Percentiles rank a stretch among this genome's conserved stretches.
Conservation (phyloP, 2,113 vertebrate genomes). For the Chaenocephalus aceratus region DNA sequence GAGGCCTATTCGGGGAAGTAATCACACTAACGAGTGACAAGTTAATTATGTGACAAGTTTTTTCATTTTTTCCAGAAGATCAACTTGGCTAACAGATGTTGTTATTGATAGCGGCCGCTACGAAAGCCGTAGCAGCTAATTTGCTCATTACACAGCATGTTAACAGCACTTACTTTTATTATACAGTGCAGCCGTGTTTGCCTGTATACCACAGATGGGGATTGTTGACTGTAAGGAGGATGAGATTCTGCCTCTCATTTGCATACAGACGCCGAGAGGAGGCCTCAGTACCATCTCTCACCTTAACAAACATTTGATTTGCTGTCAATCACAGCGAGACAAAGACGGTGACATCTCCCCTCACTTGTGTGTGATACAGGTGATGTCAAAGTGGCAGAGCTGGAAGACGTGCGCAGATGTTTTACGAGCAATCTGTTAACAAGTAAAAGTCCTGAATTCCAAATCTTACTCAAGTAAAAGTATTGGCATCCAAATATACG, state of each 20-base stretch:
- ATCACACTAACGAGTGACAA: slow-evolving; percentile 84
- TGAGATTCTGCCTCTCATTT: slow-evolving; percentile 19
- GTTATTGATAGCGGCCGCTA: slow-evolving; percentile 61
- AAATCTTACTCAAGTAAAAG: too few species aligned
- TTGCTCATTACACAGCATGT: slow-evolving; percentile 58
- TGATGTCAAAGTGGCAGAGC: slow-evolving; percentile 21
- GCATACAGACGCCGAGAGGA: not conserved
- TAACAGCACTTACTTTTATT: slow-evolving; percentile 45
- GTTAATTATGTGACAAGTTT: slow-evolving; percentile 93
- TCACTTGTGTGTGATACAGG: too few species aligned
- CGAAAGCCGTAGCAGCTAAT: slow-evolving; percentile 60
- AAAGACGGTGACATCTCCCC: not conserved
- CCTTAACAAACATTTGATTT: not conserved
- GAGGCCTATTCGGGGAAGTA: slow-evolving; percentile 52
- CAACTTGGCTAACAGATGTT: slow-evolving; percentile 69
- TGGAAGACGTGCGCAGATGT: too few species aligned
- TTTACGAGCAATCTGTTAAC: too few species aligned
- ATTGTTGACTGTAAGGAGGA: not conserved
- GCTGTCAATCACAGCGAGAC: not conserved
- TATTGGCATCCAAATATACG: too few species aligned
- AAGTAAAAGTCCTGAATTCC: too few species aligned
- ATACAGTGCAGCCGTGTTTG: slow-evolving; percentile 33
- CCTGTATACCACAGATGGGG: slow-evolving; percentile 10
- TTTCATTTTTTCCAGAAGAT: slow-evolving; percentile 86
- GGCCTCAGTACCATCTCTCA: not conserved